phyloP scores from a whole-genome alignment of 1,140 invertebrate genomes.

The Alviniconcha marisindica region DNA sequence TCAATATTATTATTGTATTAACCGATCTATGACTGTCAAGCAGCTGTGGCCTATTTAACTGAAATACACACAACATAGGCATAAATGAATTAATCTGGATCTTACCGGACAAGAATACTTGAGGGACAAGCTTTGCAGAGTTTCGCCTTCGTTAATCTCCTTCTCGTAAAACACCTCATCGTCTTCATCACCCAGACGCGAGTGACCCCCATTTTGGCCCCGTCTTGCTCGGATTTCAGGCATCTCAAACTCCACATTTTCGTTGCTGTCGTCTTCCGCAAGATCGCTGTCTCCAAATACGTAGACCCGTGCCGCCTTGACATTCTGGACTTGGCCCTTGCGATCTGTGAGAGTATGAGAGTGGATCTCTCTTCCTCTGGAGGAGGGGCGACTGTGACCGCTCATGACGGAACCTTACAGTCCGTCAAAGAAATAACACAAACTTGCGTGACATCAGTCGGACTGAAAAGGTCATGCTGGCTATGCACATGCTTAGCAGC shows the following conservation, averaged over 20 bases:
- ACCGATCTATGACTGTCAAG: too few relatives aligned
- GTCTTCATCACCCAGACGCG: constrained; percentile 2
- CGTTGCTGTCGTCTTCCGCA: constrained; percentile 58
- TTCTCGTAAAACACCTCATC: constrained; percentile 56
- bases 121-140: constrained; percentile 64
- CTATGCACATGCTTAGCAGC: too few relatives aligned
- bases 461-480: too few relatives aligned
- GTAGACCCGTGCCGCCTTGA: constrained; percentile 61
- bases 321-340: constrained; percentile 61
- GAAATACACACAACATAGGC: too few relatives aligned
- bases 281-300: constrained; percentile 64
- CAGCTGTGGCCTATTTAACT: too few relatives aligned
- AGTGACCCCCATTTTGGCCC: constrained; percentile 1
- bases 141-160: constrained; percentile 62
- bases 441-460: too few relatives aligned
- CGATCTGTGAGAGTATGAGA: constrained; percentile 31
- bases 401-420: constrained; percentile 5
- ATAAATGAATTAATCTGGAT: too few relatives aligned
- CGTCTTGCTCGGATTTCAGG: constrained; percentile 55
- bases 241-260: constrained; percentile 61
- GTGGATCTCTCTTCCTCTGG: constrained; percentile 30
- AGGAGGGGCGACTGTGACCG: constrained; percentile 22
- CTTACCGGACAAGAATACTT: constrained; percentile 67
- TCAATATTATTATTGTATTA: too few relatives aligned
- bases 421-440: too few relatives aligned